Evolutionary conservation across 2,113 vertebrate genomes (phyloP), one percentile per base, ranked within the genome.

Genomic region (Corythaeola cristata): DNA sequence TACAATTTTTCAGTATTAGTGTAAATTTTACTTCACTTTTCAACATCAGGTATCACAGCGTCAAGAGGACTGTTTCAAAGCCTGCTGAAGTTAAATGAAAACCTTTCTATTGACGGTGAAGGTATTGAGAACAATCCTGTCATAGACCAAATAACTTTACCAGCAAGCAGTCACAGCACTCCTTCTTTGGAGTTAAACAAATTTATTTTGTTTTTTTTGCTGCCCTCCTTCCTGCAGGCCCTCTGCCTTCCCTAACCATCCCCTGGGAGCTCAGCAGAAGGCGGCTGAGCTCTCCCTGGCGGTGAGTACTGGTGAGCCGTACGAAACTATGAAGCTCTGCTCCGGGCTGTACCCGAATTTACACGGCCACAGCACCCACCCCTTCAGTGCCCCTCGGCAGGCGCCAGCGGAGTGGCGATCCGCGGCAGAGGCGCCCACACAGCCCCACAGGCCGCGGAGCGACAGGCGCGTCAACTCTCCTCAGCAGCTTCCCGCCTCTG

Each of bases 31-130:
- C 15, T 59, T 50, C 0, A 2, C 16, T 32, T 53, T 59, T 15
- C 28, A 23, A 8, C 37, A 1, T 0, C 2, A 1, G 5, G 33
- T 2, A 22, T 3, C 26, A 5, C 33, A 3, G 47, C 1, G 0
- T 15, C 16, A 11, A 62, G 44, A 81, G 17, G 23, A 15, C 8
- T 4, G 11, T 6, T 28, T n/a, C 59, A 59, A 39, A 47, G 28
- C 33, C 67, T 39, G n/a, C 17, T 62, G 33, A 52, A 32, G 67
- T 55, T 44, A 30, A 50, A 32, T 1, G 0, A 27, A 44, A 53
- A 15, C 30, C 15, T 15, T n/a, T 27, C 62, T 17, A 9, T 2
- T 14, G 33, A 9, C 37, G 14, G 63, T 6, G 1, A 21, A 7
- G 9, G 33, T 19, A 12, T 15, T 62, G 33, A 11, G 23, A 17